Conservation (phyloP, 2,113 vertebrate genomes). For the Syrmaticus mikado region DNA sequence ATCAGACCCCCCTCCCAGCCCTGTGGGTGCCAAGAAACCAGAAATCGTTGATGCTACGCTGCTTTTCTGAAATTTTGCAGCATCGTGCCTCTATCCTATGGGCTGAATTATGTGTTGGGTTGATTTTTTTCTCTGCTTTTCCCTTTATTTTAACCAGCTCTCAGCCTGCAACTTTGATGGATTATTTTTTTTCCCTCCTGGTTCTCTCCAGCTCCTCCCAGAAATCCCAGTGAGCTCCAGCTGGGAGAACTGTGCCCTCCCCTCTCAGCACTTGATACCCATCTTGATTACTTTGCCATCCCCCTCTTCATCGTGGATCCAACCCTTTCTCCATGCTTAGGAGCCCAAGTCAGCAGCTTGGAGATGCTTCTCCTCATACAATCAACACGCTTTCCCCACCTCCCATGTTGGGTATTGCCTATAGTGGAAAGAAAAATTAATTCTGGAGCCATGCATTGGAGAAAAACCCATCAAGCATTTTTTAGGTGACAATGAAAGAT, state of each 20-base stretch:
- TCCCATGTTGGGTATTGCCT: fast-evolving
- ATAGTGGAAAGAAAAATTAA: background rate
- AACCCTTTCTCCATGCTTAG: fast-evolving
- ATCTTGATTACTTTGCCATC: fast-evolving
- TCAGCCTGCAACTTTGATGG: fast-evolving
- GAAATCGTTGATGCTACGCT: background rate
- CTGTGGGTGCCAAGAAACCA: background rate
- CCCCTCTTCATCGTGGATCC: background rate
- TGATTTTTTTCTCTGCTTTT: background rate
- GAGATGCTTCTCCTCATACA: fast-evolving
- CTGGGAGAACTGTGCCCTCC: background rate
- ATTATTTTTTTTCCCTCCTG: background rate
- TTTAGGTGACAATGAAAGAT: background rate
- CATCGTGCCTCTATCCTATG: fast-evolving
- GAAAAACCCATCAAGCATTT: background rate
- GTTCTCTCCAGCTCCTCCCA: background rate
- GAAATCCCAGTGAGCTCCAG: background rate
- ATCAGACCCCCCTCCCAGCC: background rate
- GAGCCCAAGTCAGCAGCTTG: background rate
- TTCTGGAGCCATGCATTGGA: background rate
- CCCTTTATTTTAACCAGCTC: background rate
- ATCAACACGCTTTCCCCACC: fast-evolving
- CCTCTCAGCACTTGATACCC: fast-evolving
- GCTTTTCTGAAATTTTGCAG: background rate
- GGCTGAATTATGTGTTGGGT: background rate